These are phyloP conservation scores for Nephrotoma appendiculata DNA, from an alignment of 2,888 invertebrate genomes.

Conservation along the genomic window DNA sequence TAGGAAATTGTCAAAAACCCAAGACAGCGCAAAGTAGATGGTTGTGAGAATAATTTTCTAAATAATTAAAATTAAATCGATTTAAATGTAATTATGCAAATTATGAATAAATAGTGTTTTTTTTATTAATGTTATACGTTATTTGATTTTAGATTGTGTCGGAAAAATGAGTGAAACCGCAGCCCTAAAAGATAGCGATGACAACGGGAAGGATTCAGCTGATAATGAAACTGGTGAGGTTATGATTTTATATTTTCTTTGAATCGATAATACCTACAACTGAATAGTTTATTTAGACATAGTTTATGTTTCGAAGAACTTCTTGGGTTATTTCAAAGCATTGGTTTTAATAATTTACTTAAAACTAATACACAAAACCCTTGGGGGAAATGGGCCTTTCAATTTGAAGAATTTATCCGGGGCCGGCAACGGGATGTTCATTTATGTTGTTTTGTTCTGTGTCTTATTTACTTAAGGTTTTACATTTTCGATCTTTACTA, in stretches of 20 bases:
- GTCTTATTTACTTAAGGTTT: too few relatives aligned
- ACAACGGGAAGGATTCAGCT: not conserved
- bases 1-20: not conserved
- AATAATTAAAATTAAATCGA: not conserved
- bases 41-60: not conserved
- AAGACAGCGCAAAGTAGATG: not conserved
- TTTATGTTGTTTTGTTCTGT: too few relatives aligned
- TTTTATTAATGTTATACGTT: not conserved
- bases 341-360: too few relatives aligned
- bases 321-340: too few relatives aligned
- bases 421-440: too few relatives aligned
- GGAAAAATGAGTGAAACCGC: not conserved
- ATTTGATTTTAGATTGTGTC: not conserved
- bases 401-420: too few relatives aligned
- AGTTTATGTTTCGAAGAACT: too few relatives aligned
- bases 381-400: too few relatives aligned
- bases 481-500: too few relatives aligned
- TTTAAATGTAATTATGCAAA: not conserved
- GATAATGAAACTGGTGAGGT: not conserved
- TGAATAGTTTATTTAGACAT: too few relatives aligned
- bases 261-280: not conserved
- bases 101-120: not conserved
- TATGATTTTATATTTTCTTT: not conserved
- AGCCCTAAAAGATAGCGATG: not conserved
- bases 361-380: too few relatives aligned